Evolutionary conservation across 2,797 vertebrate species (phyloP), one percentile per base, ranked within the genome.

Genomic region (Lagocephalus sceleratus): DNA sequence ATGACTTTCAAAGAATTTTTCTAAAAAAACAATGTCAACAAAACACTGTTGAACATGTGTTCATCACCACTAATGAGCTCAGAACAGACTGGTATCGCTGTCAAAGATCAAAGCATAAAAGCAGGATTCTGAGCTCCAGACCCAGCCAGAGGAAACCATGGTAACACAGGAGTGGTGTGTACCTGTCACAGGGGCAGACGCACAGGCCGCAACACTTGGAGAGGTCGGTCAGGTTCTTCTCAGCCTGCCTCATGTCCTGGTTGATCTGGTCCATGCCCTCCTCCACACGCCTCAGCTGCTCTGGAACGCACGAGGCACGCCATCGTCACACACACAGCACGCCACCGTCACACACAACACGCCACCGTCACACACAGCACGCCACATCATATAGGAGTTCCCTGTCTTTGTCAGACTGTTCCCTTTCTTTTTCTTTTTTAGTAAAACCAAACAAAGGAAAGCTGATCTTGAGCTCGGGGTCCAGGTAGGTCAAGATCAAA

Each of bases 201-300:
- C 97, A 99, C 56, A 99, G 86, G 12, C 96, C 97, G 60, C 97
- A 99, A 78, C 97, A 99, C 71, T 95, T 98, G 59, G 94, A 95
- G 65, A 99, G 93, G 69, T 98, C 95, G 0, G 93, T 98, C 75
- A 98, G 86, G 67, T 97, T 96, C 78, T 94, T 99, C 88, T 99
- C 96, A 25, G 97, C 94, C 79, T 93, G 88, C 67, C 73, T 93
- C 96, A 99, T 96, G 77, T 99, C 97, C 83, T 97, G 90, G 87
- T 99, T 98, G 90, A 99, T 99, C 85, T 97, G 92, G 78, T 98
- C 95, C 95, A 99, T 93, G 76, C 94, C 96, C 70, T 92, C 89
- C 25, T 99, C 95, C 73, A 94, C 92, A 41, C 66, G 86, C 65
- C 68, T 90, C 74, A 99, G 90, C 90, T 98, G 93, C 76, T 98